Evolutionary conservation across 2,797 vertebrate genomes (phyloP).

Genomic region (Australoheros facetus): DNA sequence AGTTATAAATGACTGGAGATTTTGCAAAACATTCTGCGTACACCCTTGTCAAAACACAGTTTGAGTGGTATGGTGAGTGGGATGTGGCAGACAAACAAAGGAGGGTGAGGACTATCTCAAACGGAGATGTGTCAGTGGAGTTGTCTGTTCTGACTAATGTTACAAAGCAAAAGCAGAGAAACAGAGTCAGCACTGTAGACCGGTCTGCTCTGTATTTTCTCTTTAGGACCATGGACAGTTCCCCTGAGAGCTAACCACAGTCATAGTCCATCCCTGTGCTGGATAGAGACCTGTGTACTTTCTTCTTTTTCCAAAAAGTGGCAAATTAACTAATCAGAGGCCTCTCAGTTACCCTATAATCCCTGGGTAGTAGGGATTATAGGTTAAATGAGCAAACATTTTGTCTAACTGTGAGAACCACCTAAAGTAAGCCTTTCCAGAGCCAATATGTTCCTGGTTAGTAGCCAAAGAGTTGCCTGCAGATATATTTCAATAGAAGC

Average conservation of each 20-base stretch:
- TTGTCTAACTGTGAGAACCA: conserved; percentile 18
- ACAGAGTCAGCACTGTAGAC: conserved; percentile 42
- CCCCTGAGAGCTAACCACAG: background rate
- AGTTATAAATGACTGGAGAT: conserved; percentile 51
- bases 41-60: conserved; percentile 58
- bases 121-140: conserved; percentile 39
- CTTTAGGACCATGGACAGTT: conserved; percentile 50
- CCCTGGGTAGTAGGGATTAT: background rate
- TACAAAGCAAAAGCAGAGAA: conserved; percentile 37
- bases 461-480: background rate
- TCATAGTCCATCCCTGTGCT: background rate
- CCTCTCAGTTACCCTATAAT: background rate
- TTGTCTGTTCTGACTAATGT: conserved; percentile 63
- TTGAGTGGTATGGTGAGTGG: conserved; percentile 54
- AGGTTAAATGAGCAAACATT: conserved; percentile 3
- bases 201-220: conserved; percentile 28
- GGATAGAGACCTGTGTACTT: background rate
- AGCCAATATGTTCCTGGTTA: background rate
- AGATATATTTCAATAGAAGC: background rate
- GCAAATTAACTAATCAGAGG: background rate
- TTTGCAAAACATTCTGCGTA: conserved; percentile 46
- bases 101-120: conserved; percentile 56
- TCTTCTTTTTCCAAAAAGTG: background rate
- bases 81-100: conserved; percentile 65
- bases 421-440: background rate